A percentile compares a stretch with the other conserved stretches of the same genome.
Conservation (phyloP, 2,797 vertebrate genomes). For the Telmatherina bonti region DNA sequence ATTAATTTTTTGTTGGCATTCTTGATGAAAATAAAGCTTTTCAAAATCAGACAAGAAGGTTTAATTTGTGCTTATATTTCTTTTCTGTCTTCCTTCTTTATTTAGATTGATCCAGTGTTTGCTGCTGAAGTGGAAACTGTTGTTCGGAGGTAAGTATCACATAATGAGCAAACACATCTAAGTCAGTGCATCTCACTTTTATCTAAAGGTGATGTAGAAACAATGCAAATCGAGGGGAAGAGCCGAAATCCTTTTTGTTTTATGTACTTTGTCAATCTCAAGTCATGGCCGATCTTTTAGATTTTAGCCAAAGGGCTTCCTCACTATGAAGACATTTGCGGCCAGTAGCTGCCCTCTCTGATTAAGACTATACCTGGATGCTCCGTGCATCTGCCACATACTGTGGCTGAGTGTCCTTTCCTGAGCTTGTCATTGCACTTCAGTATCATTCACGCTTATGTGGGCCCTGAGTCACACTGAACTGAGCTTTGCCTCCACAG, state of each 20-base stretch:
- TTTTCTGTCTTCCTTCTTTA: conserved; percentile 27
- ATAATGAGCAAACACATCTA: background rate
- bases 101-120: conserved; percentile 89
- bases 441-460: conserved; percentile 69
- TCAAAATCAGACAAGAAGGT: background rate
- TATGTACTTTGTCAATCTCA: conserved; percentile 26
- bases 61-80: background rate
- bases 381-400: conserved; percentile 46
- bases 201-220: conserved; percentile 33
- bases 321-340: conserved; percentile 31
- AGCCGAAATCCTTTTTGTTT: conserved; percentile 13
- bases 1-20: conserved; percentile 57
- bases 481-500: conserved; percentile 77
- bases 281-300: conserved; percentile 33
- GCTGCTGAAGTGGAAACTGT: conserved; percentile 86
- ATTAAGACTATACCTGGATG: conserved; percentile 60
- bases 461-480: conserved; percentile 66
- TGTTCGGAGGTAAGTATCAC: conserved; percentile 80
- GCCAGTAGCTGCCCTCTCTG: conserved; percentile 58
- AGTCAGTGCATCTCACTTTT: conserved; percentile 33
- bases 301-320: conserved; percentile 47
- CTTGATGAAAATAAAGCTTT: conserved; percentile 41
- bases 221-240: conserved; percentile 36
- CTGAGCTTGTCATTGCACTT: conserved; percentile 67
- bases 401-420: conserved; percentile 43